Evolutionary conservation across 2,888 invertebrate genomes (phyloP), one percentile per base, ranked within the genome.

Genomic region (Pterostichus madidus): DNA sequence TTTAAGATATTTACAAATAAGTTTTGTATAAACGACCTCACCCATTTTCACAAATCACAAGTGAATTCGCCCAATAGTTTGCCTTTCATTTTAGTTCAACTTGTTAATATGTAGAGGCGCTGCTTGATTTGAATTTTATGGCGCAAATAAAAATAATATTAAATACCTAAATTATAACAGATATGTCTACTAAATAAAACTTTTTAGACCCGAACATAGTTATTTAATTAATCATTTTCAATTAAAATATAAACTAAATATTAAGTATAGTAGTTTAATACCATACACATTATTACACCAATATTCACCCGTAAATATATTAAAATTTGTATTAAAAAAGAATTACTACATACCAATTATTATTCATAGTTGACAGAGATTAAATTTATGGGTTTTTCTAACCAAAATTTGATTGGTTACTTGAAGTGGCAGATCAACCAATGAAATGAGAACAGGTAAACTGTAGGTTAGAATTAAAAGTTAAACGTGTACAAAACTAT

Each of bases 41-140:
- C 81, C 81, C 32, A 61, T 44, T 39, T 56, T 52, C 75, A 31
- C 52, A 32, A 64, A 52, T 32, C n/a, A 61, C 17, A 39, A 32
- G 53, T 83, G 77, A 64, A 83, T 64, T 83, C 52, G 46, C 77
- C 10, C n/a, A 52, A 77, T 83, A 64, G 35, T 64, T 77, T 17
- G 76, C 83, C 83, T 77, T 83, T 83, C 83, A 83, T 83, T 76
- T 71, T 80, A 73, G 35, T 80, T 17, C 8, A 35, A 7, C 10
- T n/a, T 73, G 10, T 52, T 5, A 17, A 0, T 3, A 35, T 13
- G 31, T 71, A 73, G 80, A 56, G 75, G 76, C 61, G 49, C 82
- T 32, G 11, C 11, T 2, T 35, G n/a, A 56, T 76, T 49, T 61
- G 59, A 75, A 61, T 49, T 24, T 24, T 61, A 46, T 17, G 13